Conservation (phyloP, 2,797 vertebrate genomes). For the Otolemur crassicaudatus region DNA sequence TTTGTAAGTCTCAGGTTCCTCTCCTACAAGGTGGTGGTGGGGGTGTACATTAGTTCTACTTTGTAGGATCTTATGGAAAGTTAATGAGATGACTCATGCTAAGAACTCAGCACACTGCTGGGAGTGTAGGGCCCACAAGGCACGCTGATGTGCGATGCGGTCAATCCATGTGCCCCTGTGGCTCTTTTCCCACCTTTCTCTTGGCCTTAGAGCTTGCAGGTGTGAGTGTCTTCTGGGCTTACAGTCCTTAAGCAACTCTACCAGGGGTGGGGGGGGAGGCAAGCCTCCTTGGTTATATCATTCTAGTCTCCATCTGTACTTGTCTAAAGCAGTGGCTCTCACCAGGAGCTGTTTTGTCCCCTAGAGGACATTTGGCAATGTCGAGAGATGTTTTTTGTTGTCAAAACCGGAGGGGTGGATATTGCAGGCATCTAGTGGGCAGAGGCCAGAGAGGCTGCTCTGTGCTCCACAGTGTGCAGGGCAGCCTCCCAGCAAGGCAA, state of each 20-base stretch:
- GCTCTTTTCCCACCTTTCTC: background rate
- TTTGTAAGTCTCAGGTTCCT: background rate
- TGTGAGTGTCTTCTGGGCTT: background rate
- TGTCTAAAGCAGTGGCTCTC: background rate
- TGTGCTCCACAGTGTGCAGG: background rate
- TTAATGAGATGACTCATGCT: background rate
- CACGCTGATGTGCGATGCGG: rapidly evolving
- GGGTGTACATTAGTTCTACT: background rate
- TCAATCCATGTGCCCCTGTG: background rate
- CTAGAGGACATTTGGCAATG: background rate
- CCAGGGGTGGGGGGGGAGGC: background rate
- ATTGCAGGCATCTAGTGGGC: background rate
- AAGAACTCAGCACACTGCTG: background rate
- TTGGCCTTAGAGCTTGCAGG: background rate
- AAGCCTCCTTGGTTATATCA: background rate
- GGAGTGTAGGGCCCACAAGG: rapidly evolving
- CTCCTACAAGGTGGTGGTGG: too few species aligned
- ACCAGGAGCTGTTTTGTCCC: background rate
- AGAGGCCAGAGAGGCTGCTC: background rate
- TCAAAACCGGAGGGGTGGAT: rapidly evolving
- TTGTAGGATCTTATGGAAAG: background rate
- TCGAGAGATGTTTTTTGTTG: background rate
- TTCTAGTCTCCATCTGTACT: background rate
- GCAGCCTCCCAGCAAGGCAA: background rate
- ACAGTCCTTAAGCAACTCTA: background rate